Conservation (phyloP, 1,140 invertebrate genomes). For the Rhopalosiphum maidis region DNA sequence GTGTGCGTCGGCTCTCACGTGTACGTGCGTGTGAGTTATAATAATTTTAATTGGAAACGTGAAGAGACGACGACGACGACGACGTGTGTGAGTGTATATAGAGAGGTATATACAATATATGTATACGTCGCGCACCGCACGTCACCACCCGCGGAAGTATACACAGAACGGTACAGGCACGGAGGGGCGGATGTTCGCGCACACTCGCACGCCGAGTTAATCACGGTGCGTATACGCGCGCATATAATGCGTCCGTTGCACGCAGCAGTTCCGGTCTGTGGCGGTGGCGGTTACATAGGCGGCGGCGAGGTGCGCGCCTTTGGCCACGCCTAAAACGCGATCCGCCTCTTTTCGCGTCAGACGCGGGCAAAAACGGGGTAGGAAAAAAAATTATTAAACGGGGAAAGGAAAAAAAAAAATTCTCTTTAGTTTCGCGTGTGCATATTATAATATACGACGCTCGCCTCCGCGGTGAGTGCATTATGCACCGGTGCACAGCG, state of each 20-base stretch:
- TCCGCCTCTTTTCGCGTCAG: constrained; percentile 46
- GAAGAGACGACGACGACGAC: background rate
- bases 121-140: background rate
- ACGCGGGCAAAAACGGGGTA: background rate
- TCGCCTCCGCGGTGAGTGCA: constrained; percentile 21
- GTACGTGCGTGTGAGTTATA: background rate
- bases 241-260: background rate
- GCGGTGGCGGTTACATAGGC: background rate
- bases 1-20: background rate
- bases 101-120: no score
- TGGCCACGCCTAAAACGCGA: constrained; percentile 50
- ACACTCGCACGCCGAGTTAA: constrained; percentile 19
- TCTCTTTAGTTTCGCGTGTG: constrained; percentile 24
- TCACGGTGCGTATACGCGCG: background rate
- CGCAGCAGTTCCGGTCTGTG: background rate
- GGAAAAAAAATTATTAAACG: background rate
- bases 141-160: no score
- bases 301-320: constrained; percentile 25
- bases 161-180: rapidly evolving
- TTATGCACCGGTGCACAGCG: constrained; percentile 35
- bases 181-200: constrained; percentile 30
- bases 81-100: background rate
- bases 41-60: constrained; percentile 54
- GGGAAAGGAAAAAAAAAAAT: background rate
- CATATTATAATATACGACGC: background rate